Evolutionary conservation across 1,140 invertebrate genomes (phyloP).

Genomic region (Tetranychus urticae): DNA sequence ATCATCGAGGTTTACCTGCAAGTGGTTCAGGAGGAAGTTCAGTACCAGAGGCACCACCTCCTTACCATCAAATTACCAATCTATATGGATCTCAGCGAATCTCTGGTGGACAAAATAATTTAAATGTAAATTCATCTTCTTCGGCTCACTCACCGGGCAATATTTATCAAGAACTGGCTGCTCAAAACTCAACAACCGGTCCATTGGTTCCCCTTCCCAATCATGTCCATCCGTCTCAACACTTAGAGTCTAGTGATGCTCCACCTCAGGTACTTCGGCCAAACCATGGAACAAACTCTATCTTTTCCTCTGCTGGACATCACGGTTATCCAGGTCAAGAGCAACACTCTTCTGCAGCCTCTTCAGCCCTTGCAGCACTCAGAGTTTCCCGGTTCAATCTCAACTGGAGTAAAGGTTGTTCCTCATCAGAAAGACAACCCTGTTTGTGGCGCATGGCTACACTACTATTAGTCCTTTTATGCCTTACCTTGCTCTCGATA

Average conservation of each 20-base stretch:
- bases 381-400: constrained; percentile 25
- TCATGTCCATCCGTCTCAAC: constrained; percentile 2
- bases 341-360: background rate
- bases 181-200: constrained; percentile 2
- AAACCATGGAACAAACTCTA: background rate
- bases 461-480: constrained; percentile 54
- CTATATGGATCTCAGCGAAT: background rate
- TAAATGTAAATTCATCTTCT: background rate
- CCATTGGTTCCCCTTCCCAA: constrained; percentile 3
- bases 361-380: background rate
- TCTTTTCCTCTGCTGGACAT: background rate
- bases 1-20: too few relatives aligned
- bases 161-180: background rate
- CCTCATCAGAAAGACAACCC: constrained; percentile 31
- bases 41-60: background rate
- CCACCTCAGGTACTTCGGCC: background rate
- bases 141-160: background rate
- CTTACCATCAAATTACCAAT: background rate
- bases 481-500: constrained; percentile 48
- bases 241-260: background rate
- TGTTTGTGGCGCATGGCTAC: constrained; percentile 76
- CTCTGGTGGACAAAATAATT: background rate
- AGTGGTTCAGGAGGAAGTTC: too few relatives aligned
- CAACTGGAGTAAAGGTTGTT: constrained; percentile 61
- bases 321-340: background rate